Evolutionary conservation across 2,797 vertebrate species (phyloP).

Genomic region (Protosalanx chinensis): DNA sequence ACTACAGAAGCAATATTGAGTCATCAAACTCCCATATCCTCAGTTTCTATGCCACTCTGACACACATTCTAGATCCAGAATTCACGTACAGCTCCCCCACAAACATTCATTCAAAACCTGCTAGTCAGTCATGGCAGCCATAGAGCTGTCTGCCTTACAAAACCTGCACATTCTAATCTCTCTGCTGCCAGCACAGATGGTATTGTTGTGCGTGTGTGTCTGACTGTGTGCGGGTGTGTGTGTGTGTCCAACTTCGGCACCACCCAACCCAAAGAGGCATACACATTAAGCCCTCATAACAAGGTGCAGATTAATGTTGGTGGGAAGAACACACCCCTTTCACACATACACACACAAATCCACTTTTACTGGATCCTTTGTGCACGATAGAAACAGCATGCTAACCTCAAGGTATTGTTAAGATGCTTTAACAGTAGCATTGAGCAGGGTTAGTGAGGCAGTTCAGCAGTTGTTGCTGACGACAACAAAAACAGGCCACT

Average conservation of each 20-base stretch:
- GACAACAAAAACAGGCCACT: no score
- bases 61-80: neutral
- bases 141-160: neutral
- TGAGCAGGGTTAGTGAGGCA: no score
- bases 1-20: no score
- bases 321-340: no score
- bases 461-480: no score
- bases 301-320: no score
- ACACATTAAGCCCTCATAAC: no score
- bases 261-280: no score
- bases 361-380: neutral
- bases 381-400: neutral
- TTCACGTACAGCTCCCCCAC: neutral
- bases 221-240: neutral
- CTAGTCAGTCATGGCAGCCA: neutral
- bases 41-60: neutral
- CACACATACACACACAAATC: neutral
- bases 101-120: neutral
- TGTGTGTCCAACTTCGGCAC: neutral
- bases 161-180: neutral
- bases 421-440: no score
- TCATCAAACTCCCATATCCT: no score
- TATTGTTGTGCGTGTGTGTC: neutral
- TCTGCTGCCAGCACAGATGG: no score
- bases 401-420: no score